Evolutionary conservation across 2,797 vertebrate species (phyloP), one percentile per base, ranked within the genome.

Genomic region (Silurus aristotelis): DNA sequence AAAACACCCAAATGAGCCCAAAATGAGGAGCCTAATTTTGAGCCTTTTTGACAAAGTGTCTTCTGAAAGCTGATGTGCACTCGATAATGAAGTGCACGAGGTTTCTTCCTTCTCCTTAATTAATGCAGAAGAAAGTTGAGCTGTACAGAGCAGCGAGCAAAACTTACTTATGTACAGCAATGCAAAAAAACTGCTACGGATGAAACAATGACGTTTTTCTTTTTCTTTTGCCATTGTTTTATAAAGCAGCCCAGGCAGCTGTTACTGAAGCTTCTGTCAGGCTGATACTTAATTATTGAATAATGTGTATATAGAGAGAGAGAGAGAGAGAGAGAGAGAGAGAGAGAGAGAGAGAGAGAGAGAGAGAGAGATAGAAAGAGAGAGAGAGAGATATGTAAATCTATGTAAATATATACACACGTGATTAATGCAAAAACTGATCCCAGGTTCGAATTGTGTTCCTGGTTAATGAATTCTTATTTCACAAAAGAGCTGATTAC

Each of bases 11-110:
- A 31, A 60, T 52, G 52, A 70, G 22, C 71, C 67, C 48, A 60
- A 58, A 82, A 68, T 46, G 48, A 67, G 80, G 20, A 73, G 61
- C 55, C 72, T 76, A 63, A 76, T 66, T 82, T 82, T 76, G 68
- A 81, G 58, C 12, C 20, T 55, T 63, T 82, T 81, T 80, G 70
- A 75, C 70, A 76, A 73, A 60, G 56, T 75, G 71, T 77, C 71
- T 86, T 9, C 52, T 22, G 60, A 55, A 66, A 48, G 72, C 80
- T 83, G 80, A 83, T 60, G 80, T 78, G 55, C 46, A 27, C 85
- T 68, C 27, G 71, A 82, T 86, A 82, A 86, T 82, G 71, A 86
- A 66, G 61, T 60, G 20, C 52, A 70, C 46, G 43, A 66, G 58
- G 58, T 64, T 75, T 66, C 43, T 56, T 80, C 38, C 58, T 71